Base-by-base conservation (phyloP, 1,140 invertebrate species). In the Drosophila equinoxialis region DNA sequence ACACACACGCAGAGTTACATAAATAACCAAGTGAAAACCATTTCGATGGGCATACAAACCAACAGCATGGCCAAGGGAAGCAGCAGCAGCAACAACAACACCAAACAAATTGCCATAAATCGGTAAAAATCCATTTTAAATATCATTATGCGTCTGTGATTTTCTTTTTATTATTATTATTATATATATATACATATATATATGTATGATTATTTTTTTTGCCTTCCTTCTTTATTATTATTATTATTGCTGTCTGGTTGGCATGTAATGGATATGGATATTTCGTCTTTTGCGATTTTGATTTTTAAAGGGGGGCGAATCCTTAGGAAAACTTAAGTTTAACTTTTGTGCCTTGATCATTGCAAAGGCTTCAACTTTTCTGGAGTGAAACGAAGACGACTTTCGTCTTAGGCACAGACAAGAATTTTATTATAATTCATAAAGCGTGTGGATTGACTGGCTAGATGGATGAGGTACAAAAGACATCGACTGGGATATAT, bases 381-480 rank as follows among this genome's bases (percentile, higher is more conserved):
- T 33, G 23, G n/a, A 37, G 6, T n/a, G 1, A 37, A n/a, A 35
- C 10, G 26, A 42, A 41, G 10, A 8, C 13, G 48, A 39, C 17
- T 51, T 51, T 51, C 45, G 63, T 37, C 39, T 13, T 42, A 41
- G 39, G 42, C 54, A 20, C 64, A 57, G 45, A 63, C 57, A 59
- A 59, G 33, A 61, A 82, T 82, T 79, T 77, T 82, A 87, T 87
- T 89, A 87, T 87, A 78, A 87, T 87, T 87, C 84, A 87, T 80
- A 77, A 74, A 77, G 74, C 84, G 83, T 84, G 70, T 68, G 64
- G 45, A 51, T 51, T 23, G 45, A 3, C 8, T 39, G 37, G 37
- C 11, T 39, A 5, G 37, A 17, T 48, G 45, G 70, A 77, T 74
- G 70, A 74, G 70, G 71, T 70, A 74, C 55, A 77, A 79, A 74